These are phyloP conservation scores for Patiria pectinifera DNA, from an alignment of 53 echinoderm and acorn worm species.

Conservation along the genomic window DNA sequence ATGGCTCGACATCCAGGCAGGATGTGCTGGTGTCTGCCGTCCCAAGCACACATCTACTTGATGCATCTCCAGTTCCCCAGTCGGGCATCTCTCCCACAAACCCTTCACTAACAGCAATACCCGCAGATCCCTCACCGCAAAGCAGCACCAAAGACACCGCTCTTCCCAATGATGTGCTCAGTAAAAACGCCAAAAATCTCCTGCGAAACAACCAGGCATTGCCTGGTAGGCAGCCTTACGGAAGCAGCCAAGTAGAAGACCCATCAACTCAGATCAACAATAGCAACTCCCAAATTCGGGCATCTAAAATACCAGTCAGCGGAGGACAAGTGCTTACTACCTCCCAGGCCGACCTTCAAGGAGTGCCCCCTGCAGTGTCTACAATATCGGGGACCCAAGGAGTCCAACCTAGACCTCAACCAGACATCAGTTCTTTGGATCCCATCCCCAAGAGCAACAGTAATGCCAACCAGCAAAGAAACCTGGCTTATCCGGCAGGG, in stretches of 20 bases:
- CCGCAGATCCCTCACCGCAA: not conserved
- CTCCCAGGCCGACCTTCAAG: constrained; percentile 46
- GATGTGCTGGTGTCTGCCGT: not conserved
- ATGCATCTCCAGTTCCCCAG: not conserved
- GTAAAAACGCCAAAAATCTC: constrained; percentile 56
- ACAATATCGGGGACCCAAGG: constrained; percentile 1
- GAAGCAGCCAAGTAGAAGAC: not conserved
- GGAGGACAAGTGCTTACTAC: constrained; percentile 24
- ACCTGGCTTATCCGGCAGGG: not conserved
- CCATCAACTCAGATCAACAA: constrained; percentile 57
- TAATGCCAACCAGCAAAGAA: constrained; percentile 26
- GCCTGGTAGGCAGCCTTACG: not conserved
- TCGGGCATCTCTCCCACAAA: constrained; percentile 14
- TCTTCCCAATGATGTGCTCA: constrained; percentile 54
- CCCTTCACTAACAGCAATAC: constrained; percentile 2
- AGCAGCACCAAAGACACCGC: constrained; percentile 2
- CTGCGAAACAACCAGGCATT: constrained; percentile 40
- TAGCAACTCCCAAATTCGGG: constrained; percentile 50
- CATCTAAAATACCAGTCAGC: constrained; percentile 20
- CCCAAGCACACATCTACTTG: not conserved
- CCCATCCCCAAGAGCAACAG: constrained; percentile 10
- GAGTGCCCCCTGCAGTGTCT: constrained; percentile 26
- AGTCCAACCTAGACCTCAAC: not conserved
- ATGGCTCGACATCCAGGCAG: constrained; percentile 14
- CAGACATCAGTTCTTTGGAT: constrained; percentile 9